Conservation (phyloP, 2,113 vertebrate species). For the Centrocercus urophasianus region DNA sequence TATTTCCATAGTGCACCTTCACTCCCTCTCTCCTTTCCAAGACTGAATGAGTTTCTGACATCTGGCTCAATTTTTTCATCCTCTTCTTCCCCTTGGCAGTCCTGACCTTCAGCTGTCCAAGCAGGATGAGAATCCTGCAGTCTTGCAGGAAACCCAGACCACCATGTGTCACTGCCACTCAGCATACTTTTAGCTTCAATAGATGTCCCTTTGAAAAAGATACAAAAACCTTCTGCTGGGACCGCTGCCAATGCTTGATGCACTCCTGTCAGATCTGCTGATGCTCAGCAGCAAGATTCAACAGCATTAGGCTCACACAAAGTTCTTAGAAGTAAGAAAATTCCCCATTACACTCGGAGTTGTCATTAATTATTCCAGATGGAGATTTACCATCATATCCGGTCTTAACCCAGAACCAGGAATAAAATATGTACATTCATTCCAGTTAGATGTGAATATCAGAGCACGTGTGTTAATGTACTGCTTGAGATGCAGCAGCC, state of each 20-base stretch:
- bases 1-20: background rate
- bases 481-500: background rate
- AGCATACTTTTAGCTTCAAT: background rate
- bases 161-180: background rate
- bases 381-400: background rate
- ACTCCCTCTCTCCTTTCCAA: background rate
- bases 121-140: background rate
- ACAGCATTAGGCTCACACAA: background rate
- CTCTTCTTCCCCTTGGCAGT: background rate
- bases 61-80: background rate
- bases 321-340: background rate
- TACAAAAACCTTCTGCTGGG: background rate
- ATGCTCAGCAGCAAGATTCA: background rate
- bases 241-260: rapidly evolving
- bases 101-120: background rate
- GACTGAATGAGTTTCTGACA: background rate
- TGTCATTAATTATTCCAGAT: constrained; percentile 1
- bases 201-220: background rate
- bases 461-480: background rate
- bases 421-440: background rate
- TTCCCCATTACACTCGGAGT: background rate
- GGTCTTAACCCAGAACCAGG: background rate
- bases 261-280: background rate
- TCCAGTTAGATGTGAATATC: background rate
- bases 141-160: background rate